Evolutionary conservation across 2,888 invertebrate genomes (phyloP), one percentile per base, ranked within the genome.

Genomic region (Macropis europaea): DNA sequence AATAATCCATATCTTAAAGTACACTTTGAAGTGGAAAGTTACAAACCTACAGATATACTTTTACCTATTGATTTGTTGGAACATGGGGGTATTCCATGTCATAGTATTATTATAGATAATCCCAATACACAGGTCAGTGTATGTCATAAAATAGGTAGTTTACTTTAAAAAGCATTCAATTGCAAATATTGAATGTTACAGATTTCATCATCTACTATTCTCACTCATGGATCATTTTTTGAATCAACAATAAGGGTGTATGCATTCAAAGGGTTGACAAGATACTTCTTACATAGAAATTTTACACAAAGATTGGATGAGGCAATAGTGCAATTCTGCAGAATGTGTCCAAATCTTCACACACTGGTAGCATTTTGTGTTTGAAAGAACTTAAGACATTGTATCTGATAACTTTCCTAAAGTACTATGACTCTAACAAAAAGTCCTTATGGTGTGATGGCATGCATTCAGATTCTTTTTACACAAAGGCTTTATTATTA

Each of bases 231-330:
- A 22, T 73, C 82, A n/a, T 83, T 86, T 67, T 90, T 88, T 38
- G 82, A 84, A n/a, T 78, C 80, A n/a, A 92, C 92, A 3, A 88
- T 96, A 72, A 89, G 92, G 74, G 91, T 93, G 50, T 95, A 93
- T 82, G 95, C 94, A 0, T 93, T 95, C 75, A 92, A 93, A 83
- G 92, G 93, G 30, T 84, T 95, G 52, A 95, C 95, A 0, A 91
- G 93, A 76, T 94, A 93, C 84, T 92, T 93, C 73, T 92, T 93
- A 77, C 91, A 94, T 2, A 93, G 93, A 83, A 92, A 93, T 1
- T 96, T 96, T 90, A 90, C 92, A 57, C 94, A 94, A 66, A 91
- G 96, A 82, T 91, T 93, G 38, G 97, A 97, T 85, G 92, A 93
- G 17, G 89, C 93, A 47, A 87, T 96, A 59, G 88, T 96, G 47